A percentile compares a stretch with the other conserved stretches of the same genome.
These are phyloP conservation scores for Pristionchus mayeri DNA, from an alignment of 2,888 invertebrate genomes.

Conservation along the genomic window DNA sequence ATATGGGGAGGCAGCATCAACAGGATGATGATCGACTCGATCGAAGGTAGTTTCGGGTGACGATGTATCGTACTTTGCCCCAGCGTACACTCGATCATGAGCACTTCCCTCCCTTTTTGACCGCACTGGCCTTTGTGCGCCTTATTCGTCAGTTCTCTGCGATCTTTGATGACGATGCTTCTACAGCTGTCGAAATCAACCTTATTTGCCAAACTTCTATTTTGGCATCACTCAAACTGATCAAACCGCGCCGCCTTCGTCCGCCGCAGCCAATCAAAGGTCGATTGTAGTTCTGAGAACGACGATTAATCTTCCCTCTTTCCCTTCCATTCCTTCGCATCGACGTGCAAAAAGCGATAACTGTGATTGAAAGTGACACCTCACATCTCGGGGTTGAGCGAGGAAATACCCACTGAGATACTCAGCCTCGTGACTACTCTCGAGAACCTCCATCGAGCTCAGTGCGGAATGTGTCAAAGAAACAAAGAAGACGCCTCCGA, in stretches of 20 bases:
- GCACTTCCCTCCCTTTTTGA: background rate
- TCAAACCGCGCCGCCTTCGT: background rate
- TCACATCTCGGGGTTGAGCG: background rate
- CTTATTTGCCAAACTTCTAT: too few species aligned
- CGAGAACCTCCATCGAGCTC: background rate
- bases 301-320: background rate
- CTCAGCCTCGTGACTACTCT: background rate
- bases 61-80: background rate
- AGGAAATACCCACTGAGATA: background rate
- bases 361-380: background rate
- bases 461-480: background rate
- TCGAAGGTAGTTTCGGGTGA: background rate
- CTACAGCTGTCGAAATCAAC: background rate
- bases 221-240: background rate
- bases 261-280: background rate
- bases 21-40: background rate
- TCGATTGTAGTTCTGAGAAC: constrained; percentile 21
- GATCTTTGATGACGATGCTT: constrained; percentile 15
- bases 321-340: background rate
- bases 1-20: background rate
- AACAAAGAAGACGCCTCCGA: too few species aligned
- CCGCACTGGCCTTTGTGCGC: background rate
- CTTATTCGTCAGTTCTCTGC: background rate
- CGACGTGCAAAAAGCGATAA: constrained; percentile 22
- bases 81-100: constrained; percentile 4